Evolutionary conservation across 1,140 invertebrate species (phyloP).

Genomic region (Himalopsyche phryganea): DNA sequence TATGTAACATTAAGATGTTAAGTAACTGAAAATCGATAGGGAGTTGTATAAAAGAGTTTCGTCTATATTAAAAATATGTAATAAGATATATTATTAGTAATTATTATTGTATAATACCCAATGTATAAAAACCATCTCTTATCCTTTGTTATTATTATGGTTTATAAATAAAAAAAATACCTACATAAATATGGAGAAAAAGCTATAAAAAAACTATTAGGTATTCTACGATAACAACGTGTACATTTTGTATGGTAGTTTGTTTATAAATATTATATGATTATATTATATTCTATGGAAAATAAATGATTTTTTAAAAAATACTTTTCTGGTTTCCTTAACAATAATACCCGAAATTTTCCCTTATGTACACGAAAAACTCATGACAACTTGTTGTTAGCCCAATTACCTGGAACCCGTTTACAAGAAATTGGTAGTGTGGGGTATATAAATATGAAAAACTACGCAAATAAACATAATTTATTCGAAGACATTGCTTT

Average conservation of each 20-base stretch:
- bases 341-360: no score
- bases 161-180: slow-evolving; percentile 24
- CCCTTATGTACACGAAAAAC: no score
- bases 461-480: no score
- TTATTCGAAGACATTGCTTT: no score
- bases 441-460: no score
- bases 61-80: slow-evolving; percentile 22
- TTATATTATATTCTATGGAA: slow-evolving; percentile 33
- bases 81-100: slow-evolving; percentile 22
- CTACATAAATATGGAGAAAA: slow-evolving; percentile 24
- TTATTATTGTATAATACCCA: slow-evolving; percentile 25
- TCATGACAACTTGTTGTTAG: no score
- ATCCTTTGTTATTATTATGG: slow-evolving; percentile 32
- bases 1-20: slow-evolving; percentile 30
- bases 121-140: slow-evolving; percentile 22
- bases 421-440: no score
- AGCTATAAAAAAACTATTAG: slow-evolving; percentile 30
- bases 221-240: slow-evolving; percentile 30
- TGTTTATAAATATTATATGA: slow-evolving; percentile 35
- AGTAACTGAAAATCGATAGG: slow-evolving; percentile 10
- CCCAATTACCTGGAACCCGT: no score
- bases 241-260: slow-evolving; percentile 36
- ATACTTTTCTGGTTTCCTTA: neutral
- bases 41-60: slow-evolving; percentile 32
- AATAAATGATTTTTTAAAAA: slow-evolving; percentile 32